A percentile compares a stretch with the other conserved stretches of the same genome.
These are phyloP conservation scores for Aphelenchoides fujianensis DNA, from an alignment of 1,140 invertebrate genomes.

Conservation along the genomic window DNA sequence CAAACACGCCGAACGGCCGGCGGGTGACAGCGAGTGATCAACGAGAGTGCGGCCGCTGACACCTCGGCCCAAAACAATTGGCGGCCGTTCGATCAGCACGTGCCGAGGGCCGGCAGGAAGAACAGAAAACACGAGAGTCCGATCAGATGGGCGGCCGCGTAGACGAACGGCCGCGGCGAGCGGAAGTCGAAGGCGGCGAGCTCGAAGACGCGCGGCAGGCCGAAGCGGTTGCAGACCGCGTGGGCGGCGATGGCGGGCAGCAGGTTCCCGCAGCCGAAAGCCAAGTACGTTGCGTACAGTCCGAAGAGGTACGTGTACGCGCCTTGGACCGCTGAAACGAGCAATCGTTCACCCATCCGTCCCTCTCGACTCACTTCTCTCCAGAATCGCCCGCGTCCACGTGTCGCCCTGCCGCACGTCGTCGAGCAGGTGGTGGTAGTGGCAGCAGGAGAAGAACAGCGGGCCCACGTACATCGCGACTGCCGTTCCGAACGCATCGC, in stretches of 20 bases:
- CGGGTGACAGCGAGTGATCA: too few relatives aligned
- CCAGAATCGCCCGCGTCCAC: background rate
- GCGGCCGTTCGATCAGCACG: too few relatives aligned
- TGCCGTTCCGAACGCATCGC: background rate
- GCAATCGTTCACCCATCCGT: background rate
- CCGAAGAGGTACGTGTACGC: slow-evolving; percentile 19
- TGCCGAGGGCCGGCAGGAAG: too few relatives aligned
- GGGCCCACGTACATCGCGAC: background rate
- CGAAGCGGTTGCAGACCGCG: slow-evolving; percentile 13
- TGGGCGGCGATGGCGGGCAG: slow-evolving; percentile 9
- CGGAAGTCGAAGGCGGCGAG: background rate
- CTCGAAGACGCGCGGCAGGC: slow-evolving; percentile 4
- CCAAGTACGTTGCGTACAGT: slow-evolving; percentile 6
- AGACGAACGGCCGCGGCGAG: background rate
- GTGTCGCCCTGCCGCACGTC: background rate
- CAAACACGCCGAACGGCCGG: too few relatives aligned
- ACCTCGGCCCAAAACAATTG: too few relatives aligned
- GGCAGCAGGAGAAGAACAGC: slow-evolving; percentile 10
- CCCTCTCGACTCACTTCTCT: background rate
- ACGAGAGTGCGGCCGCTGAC: too few relatives aligned
- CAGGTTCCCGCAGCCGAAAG: background rate
- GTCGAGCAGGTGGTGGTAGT: slow-evolving; percentile 15
- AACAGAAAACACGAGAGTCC: too few relatives aligned
- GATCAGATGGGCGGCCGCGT: slow-evolving; percentile 1
- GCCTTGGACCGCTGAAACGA: slow-evolving; percentile 3